phyloP scores from a whole-genome alignment of 2,113 vertebrate species.

The Neolamprologus cancellatus region DNA sequence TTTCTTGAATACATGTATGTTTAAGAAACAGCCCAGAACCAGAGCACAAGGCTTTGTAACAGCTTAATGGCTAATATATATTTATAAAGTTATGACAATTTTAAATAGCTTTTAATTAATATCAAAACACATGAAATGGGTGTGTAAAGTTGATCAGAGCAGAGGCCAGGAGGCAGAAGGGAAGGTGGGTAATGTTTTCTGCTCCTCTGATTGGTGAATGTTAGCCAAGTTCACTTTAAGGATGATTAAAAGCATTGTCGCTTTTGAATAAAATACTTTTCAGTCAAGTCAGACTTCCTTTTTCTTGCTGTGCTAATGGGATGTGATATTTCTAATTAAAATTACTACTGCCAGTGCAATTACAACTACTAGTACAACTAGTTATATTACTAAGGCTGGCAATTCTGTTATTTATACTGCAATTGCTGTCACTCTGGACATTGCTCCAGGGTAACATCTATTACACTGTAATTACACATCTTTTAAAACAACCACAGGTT shows the following conservation, averaged over 20 bases:
- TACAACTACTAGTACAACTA: background rate
- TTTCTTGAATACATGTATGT: background rate
- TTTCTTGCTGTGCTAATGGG: background rate
- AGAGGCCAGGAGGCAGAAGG: background rate
- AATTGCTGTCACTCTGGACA: background rate
- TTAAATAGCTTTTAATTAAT: background rate
- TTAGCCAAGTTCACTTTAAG: background rate
- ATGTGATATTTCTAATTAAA: background rate
- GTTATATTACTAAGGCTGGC: background rate
- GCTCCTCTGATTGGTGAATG: background rate
- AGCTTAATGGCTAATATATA: background rate
- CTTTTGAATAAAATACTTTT: background rate
- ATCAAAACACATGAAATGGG: background rate
- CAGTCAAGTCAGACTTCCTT: background rate
- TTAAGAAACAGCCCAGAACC: background rate
- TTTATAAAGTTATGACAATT: background rate
- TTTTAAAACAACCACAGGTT: background rate
- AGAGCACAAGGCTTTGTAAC: background rate
- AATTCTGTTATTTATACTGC: background rate
- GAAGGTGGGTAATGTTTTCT: background rate
- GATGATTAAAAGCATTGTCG: background rate
- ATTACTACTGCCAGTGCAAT: background rate
- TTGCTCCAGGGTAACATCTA: background rate
- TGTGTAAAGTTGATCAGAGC: background rate
- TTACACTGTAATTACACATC: background rate